Evolutionary conservation across 2,888 invertebrate species (phyloP), one percentile per base, ranked within the genome.

Genomic region (Hypercompe scribonia): DNA sequence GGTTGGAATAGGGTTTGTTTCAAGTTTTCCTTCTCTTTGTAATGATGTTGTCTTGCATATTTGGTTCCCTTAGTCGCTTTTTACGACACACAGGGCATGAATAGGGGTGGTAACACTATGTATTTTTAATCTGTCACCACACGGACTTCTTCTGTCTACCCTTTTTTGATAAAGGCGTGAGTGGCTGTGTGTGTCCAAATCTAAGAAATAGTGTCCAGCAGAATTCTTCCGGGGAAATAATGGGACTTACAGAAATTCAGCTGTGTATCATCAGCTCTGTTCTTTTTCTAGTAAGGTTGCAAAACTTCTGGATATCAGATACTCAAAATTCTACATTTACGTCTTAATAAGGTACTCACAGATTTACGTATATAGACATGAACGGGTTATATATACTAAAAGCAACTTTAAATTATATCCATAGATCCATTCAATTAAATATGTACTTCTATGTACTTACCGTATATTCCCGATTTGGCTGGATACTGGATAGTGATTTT

Each of bases 401-500:
- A 66, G 73, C 31, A 72, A 75, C 84, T 75, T 58, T 71, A 80
- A 21, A 1, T 0, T 34, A 58, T 68, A 36, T 3, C 18, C 3
- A 61, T 72, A 84, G 77, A 65, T 36, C 65, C 68, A 67, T 78
- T 78, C 50, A 71, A 82, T 70, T 78, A 28, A 75, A 77, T 82
- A n/a, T n/a, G n/a, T n/a, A 76, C 78, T 74, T 80, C 79, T 46
- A 75, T 77, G 81, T 80, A 84, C 81, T 84, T 83, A 80, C 79
- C 83, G 84, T 80, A 89, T 89, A 89, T 89, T 89, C 89, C 88
- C 81, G 84, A 87, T 90, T 91, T 87, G 89, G 90, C 75, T 81
- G 86, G 84, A 88, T 88, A 86, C 77, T 81, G 87, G 85, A 88
- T 89, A 86, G 86, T 86, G 84, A 88, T 88, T 86, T 83, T 86